Conservation (phyloP, 2,888 invertebrate genomes). For the Platycnemis pennipes region DNA sequence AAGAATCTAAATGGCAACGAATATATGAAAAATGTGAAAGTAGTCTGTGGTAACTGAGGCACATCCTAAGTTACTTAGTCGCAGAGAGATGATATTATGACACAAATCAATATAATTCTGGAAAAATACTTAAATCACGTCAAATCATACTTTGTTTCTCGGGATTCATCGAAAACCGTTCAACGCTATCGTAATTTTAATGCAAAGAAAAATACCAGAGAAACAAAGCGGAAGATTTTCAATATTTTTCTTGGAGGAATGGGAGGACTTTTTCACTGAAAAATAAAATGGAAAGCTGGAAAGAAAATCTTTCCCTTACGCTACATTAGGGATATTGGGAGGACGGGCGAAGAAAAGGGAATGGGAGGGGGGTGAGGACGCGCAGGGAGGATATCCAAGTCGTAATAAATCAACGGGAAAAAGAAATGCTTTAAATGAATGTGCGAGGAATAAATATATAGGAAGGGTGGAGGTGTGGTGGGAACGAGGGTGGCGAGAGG, state of each 20-base stretch:
- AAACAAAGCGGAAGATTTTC: not conserved
- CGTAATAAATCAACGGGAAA: constrained; percentile 64
- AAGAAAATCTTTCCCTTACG: constrained; percentile 58
- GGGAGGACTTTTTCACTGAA: not conserved
- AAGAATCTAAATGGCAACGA: no score
- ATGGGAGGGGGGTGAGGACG: not conserved
- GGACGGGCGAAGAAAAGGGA: not conserved
- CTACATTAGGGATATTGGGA: constrained; percentile 61
- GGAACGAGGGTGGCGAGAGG: not conserved
- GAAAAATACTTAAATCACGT: not conserved
- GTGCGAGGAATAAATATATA: constrained; percentile 61
- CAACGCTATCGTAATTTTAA: not conserved
- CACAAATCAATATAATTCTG: not conserved
- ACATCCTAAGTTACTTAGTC: no score
- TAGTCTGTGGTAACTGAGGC: no score
- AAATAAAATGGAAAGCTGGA: constrained; percentile 5
- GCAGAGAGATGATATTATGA: no score
- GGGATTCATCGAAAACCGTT: not conserved
- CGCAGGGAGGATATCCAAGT: not conserved
- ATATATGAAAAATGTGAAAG: no score
- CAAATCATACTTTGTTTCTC: not conserved
- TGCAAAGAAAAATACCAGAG: not conserved
- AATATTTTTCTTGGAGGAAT: not conserved
- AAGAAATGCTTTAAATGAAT: constrained; percentile 60
- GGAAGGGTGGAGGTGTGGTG: not conserved